A percentile compares a stretch with the other conserved stretches of the same genome.
Conservation (phyloP, 2,888 invertebrate genomes). For the Lepidonotus clava region DNA sequence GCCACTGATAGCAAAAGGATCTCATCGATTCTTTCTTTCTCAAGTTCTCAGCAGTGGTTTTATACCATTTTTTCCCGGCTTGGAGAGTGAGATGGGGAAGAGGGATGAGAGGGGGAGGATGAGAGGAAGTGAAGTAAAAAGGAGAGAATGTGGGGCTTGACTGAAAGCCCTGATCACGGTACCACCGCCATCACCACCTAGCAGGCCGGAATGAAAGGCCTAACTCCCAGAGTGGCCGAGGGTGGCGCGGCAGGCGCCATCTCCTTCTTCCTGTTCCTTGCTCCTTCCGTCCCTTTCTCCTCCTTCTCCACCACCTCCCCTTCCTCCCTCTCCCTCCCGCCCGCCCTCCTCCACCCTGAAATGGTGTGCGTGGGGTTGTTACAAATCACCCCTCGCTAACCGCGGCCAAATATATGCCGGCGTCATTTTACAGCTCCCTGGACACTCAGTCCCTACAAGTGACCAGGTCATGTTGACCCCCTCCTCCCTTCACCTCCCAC, state of each 20-base stretch:
- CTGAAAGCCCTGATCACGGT: neutral
- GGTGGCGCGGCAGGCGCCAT: conserved; percentile 20
- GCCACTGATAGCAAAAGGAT: conserved; percentile 35
- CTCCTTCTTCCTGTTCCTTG: neutral
- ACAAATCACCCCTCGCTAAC: neutral
- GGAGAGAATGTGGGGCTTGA: neutral
- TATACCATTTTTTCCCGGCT: neutral
- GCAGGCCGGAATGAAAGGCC: too few relatives aligned
- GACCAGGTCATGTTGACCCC: neutral
- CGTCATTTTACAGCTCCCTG: neutral
- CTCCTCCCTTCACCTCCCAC: neutral
- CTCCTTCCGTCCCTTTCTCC: neutral
- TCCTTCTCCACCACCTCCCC: neutral
- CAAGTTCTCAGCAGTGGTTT: neutral
- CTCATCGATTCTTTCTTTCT: conserved; percentile 41
- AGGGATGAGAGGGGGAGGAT: neutral
- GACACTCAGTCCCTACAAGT: neutral
- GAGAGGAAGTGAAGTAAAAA: neutral
- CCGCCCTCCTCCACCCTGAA: neutral
- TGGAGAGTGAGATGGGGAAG: neutral
- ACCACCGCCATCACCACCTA: too few relatives aligned
- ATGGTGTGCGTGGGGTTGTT: neutral
- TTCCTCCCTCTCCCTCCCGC: neutral
- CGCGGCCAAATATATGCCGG: neutral
- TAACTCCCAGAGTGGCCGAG: neutral